phyloP scores from a whole-genome alignment of 2,888 invertebrate genomes.

The Harpalus rufipes region DNA sequence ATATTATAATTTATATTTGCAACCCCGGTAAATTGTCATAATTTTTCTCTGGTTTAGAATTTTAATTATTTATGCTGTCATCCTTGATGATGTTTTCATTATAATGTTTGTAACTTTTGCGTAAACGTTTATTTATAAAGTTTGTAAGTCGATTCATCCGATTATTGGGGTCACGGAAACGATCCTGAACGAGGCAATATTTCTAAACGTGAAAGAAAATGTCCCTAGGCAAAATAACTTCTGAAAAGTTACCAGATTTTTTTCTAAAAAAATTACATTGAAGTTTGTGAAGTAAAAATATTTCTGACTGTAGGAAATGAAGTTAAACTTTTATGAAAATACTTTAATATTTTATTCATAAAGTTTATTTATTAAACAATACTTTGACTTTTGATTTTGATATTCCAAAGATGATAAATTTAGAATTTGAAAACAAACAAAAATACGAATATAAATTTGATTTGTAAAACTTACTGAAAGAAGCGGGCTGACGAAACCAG shows the following conservation, averaged over 20 bases:
- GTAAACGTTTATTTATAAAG: background rate
- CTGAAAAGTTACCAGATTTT: slow-evolving; percentile 57
- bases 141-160: slow-evolving; percentile 1
- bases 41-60: slow-evolving; percentile 14
- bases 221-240: slow-evolving; percentile 62
- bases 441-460: background rate
- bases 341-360: slow-evolving; percentile 53
- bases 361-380: slow-evolving; percentile 46
- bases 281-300: slow-evolving; percentile 47
- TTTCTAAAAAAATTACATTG: slow-evolving; percentile 43
- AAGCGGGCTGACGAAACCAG: too few relatives aligned
- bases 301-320: slow-evolving; percentile 48
- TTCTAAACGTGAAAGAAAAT: slow-evolving; percentile 51
- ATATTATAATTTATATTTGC: slow-evolving; percentile 28
- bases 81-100: background rate
- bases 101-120: background rate
- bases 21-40: slow-evolving; percentile 12
- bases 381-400: slow-evolving; percentile 14
- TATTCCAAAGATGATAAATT: slow-evolving; percentile 1
- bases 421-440: background rate
- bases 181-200: slow-evolving; percentile 44
- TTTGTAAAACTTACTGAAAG: background rate
- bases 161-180: slow-evolving; percentile 27
- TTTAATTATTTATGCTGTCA: slow-evolving; percentile 8
- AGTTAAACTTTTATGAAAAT: slow-evolving; percentile 54